Percentiles rank a stretch among this genome's conserved stretches.
phyloP scores from a whole-genome alignment of 2,113 vertebrate species.

The Parotia lawesii region DNA sequence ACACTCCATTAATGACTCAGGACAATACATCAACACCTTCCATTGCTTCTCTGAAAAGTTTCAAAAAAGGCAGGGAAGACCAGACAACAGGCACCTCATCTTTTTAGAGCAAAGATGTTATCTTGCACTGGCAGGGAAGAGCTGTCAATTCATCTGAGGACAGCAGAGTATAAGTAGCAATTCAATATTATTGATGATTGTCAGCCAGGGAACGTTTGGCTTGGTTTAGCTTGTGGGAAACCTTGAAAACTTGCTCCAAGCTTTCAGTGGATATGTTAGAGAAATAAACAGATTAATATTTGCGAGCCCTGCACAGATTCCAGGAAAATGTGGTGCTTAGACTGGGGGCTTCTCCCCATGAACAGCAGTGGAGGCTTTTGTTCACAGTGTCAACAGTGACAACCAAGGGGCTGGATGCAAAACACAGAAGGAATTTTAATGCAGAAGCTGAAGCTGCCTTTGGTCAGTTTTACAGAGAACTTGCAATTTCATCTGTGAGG shows the following conservation, averaged over 20 bases:
- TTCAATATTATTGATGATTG: background rate
- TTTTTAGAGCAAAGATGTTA: background rate
- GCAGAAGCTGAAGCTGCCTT: background rate
- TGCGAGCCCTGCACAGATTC: slow-evolving; percentile 52
- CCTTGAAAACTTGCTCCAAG: background rate
- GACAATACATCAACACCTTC: background rate
- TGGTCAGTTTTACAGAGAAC: background rate
- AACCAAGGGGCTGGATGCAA: background rate
- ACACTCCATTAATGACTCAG: background rate
- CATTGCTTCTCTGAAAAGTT: background rate
- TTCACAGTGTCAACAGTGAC: background rate
- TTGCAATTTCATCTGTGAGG: background rate
- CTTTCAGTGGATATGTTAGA: background rate
- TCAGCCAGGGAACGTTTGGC: background rate
- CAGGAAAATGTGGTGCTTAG: slow-evolving; percentile 53
- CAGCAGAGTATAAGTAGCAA: background rate
- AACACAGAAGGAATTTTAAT: background rate
- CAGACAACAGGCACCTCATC: background rate
- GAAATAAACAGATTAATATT: slow-evolving; percentile 29
- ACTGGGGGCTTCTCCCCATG: background rate
- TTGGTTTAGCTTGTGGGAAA: background rate
- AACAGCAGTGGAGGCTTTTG: background rate
- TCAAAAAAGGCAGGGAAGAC: background rate
- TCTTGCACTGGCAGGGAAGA: background rate
- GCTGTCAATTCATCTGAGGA: background rate